Percentiles rank a stretch among this genome's conserved stretches.
These are phyloP conservation scores for Mamestra configurata DNA, from an alignment of 1,140 invertebrate genomes.

Conservation along the genomic window DNA sequence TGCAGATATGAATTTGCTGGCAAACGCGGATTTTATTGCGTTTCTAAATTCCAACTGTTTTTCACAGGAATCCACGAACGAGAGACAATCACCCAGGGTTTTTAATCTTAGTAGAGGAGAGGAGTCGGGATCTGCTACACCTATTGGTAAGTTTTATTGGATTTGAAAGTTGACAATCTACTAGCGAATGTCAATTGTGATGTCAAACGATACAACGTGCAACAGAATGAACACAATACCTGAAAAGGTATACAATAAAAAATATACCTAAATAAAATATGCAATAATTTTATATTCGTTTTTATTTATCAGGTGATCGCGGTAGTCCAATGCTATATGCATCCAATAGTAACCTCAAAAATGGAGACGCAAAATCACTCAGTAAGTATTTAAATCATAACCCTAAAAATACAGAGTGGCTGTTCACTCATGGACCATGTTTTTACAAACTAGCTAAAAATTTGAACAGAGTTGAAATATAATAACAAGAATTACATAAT, in stretches of 20 bases:
- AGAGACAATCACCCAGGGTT: conserved; percentile 62
- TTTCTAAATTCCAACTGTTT: conserved; percentile 36
- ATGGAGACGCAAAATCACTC: conserved; percentile 78
- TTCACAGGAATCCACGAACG: conserved; percentile 69
- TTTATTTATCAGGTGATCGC: conserved; percentile 63
- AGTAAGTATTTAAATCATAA: conserved; percentile 71
- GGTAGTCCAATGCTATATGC: conserved; percentile 64
- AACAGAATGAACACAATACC: too few relatives aligned
- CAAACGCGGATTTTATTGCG: conserved; percentile 25
- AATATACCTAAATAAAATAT: not conserved
- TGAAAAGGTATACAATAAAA: too few relatives aligned
- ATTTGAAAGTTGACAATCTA: too few relatives aligned
- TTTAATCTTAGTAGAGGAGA: conserved; percentile 62
- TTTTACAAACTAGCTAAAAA: too few relatives aligned
- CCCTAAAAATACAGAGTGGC: too few relatives aligned
- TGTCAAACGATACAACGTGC: too few relatives aligned
- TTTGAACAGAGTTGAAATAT: too few relatives aligned
- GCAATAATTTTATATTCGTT: not conserved
- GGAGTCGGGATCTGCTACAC: conserved; percentile 68
- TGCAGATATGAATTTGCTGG: conserved; percentile 50
- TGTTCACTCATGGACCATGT: too few relatives aligned
- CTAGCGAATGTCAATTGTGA: too few relatives aligned
- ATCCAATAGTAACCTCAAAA: conserved; percentile 69
- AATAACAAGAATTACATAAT: too few relatives aligned
- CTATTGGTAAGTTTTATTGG: conserved; percentile 64